Evolutionary conservation across 1,140 invertebrate species (phyloP).

Genomic region (Lerema accius): DNA sequence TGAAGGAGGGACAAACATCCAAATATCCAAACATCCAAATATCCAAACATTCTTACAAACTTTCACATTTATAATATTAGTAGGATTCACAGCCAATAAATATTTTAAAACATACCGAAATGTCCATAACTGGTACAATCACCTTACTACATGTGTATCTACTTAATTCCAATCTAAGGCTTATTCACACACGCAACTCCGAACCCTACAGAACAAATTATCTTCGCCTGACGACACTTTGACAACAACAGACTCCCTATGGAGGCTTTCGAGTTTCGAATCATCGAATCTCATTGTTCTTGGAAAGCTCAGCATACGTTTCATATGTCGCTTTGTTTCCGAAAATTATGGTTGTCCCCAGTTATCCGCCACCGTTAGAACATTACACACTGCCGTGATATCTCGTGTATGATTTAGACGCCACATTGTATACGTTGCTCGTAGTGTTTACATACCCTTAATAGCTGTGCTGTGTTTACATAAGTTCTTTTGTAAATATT

Average conservation of each 20-base stretch:
- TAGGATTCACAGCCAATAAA: too few relatives aligned
- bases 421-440: too few relatives aligned
- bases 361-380: conserved; percentile 60
- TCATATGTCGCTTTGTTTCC: conserved; percentile 59
- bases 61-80: too few relatives aligned
- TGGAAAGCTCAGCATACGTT: conserved; percentile 49
- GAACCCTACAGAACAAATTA: conserved; percentile 3
- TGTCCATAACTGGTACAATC: too few relatives aligned
- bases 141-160: not conserved
- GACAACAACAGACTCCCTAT: conserved; percentile 41
- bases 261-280: conserved; percentile 53
- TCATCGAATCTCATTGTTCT: conserved; percentile 64
- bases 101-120: too few relatives aligned
- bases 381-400: conserved; percentile 55
- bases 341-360: conserved; percentile 62
- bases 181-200: too few relatives aligned
- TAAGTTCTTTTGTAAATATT: too few relatives aligned
- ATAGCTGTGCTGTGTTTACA: too few relatives aligned
- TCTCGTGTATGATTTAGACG: conserved; percentile 44
- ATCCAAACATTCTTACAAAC: too few relatives aligned
- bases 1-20: too few relatives aligned
- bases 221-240: conserved; percentile 21
- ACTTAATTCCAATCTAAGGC: not conserved
- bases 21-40: too few relatives aligned
- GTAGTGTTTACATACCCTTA: too few relatives aligned